A percentile compares a stretch with the other conserved stretches of the same genome.
phyloP scores from a whole-genome alignment of 30 jellyfish, hydroid and myxozoan species.

The Pelagia noctiluca region DNA sequence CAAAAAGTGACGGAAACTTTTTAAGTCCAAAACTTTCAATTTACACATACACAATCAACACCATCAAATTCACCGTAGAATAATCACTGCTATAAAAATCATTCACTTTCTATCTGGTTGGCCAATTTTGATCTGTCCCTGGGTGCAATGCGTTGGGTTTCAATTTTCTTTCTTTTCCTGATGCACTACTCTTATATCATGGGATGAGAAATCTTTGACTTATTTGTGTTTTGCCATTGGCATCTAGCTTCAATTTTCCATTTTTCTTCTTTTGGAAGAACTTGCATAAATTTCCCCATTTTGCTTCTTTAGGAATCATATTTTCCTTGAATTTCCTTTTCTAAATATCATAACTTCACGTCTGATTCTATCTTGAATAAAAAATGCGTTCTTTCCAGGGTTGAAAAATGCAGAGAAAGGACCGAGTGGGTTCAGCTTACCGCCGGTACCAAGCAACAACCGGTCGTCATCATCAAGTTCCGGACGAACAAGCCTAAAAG shows the following conservation, averaged over 20 bases:
- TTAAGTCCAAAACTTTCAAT: neutral
- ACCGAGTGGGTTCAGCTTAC: conserved; percentile 4
- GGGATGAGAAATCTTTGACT: neutral
- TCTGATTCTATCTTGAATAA: neutral
- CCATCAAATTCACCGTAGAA: neutral
- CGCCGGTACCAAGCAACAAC: conserved; percentile 16
- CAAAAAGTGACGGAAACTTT: no score
- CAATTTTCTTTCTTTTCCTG: neutral
- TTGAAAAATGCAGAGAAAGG: neutral
- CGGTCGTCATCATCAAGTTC: neutral
- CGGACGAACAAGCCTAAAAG: neutral
- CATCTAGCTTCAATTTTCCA: neutral
- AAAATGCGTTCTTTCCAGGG: neutral
- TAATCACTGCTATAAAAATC: neutral
- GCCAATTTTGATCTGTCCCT: no score
- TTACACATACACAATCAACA: neutral
- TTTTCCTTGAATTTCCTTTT: neutral
- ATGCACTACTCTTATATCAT: neutral
- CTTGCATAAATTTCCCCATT: neutral
- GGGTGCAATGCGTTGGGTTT: no score
- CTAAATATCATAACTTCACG: neutral
- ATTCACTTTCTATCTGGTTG: no score
- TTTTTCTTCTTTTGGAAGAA: neutral
- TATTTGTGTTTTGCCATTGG: neutral
- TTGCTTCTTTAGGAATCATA: neutral